Percentiles rank a stretch among this genome's conserved stretches.
Conservation (phyloP, 2,113 vertebrate genomes). For the Dicerorhinus sumatrensis region DNA sequence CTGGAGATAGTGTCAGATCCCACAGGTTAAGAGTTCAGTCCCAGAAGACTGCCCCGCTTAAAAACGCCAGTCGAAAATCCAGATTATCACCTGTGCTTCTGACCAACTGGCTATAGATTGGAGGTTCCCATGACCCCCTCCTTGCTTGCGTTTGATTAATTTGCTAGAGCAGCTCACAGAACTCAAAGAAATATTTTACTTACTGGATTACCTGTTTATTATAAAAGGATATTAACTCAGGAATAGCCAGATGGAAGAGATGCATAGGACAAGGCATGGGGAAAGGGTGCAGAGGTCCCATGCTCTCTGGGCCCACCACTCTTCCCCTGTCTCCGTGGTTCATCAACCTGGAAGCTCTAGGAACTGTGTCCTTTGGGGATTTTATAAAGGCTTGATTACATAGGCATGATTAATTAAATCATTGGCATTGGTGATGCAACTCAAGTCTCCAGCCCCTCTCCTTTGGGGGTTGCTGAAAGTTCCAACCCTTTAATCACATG, state of each 20-base stretch:
- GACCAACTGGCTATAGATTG: neutral
- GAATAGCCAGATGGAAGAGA: neutral
- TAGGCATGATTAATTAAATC: neutral
- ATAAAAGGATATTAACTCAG: neutral
- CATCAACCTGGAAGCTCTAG: neutral
- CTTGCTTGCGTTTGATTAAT: neutral
- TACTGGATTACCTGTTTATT: constrained; percentile 10
- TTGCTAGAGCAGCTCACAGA: neutral
- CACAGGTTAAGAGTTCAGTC: neutral
- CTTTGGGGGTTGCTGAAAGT: neutral
- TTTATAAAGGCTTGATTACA: constrained; percentile 16
- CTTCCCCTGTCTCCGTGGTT: neutral
- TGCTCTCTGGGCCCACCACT: neutral
- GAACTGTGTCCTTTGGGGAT: neutral
- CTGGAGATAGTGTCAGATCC: neutral
- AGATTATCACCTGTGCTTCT: neutral
- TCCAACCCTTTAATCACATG: neutral
- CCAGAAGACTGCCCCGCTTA: neutral
- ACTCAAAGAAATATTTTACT: constrained; percentile 14
- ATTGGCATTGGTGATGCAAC: neutral
- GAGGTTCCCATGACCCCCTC: neutral
- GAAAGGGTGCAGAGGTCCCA: neutral
- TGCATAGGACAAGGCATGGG: neutral
- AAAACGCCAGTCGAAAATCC: neutral
- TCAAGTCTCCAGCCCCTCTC: neutral